Percentiles rank a stretch among this genome's conserved stretches.
These are phyloP conservation scores for Drosophila meridiana DNA, from an alignment of 2,888 invertebrate genomes.

Conservation along the genomic window DNA sequence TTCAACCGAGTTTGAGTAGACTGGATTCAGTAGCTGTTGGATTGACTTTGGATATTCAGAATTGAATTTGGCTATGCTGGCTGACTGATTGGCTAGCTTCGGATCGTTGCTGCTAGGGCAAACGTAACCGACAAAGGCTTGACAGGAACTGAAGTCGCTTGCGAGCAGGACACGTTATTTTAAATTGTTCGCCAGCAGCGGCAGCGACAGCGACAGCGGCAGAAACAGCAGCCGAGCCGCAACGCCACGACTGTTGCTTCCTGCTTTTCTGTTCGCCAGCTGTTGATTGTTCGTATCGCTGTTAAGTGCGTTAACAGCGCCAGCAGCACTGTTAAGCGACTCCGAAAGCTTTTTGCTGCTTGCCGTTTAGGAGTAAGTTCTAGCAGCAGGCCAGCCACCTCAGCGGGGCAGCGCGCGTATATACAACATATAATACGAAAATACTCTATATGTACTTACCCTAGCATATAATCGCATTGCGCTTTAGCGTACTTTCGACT, in stretches of 20 bases:
- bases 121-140: slow-evolving; percentile 73
- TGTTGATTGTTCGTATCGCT: slow-evolving; percentile 23
- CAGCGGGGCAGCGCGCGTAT: neutral
- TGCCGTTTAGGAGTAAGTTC: slow-evolving; percentile 30
- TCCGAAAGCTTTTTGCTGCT: slow-evolving; percentile 50
- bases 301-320: slow-evolving; percentile 22
- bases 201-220: slow-evolving; percentile 26
- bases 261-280: slow-evolving; percentile 29
- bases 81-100: slow-evolving; percentile 27
- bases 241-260: slow-evolving; percentile 59
- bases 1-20: neutral
- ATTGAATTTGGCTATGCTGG: slow-evolving; percentile 13
- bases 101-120: slow-evolving; percentile 51
- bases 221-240: slow-evolving; percentile 28
- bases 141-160: slow-evolving; percentile 71
- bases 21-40: neutral
- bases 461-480: neutral
- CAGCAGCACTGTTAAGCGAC: slow-evolving; percentile 29
- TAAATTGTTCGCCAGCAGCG: slow-evolving; percentile 44
- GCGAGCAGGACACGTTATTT: slow-evolving; percentile 62
- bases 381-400: neutral
- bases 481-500: neutral
- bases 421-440: no score
- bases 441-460: neutral
- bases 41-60: slow-evolving; percentile 26